These are phyloP conservation scores for Nyleta sp. DNA, from an alignment of 2,888 invertebrate genomes.

Conservation along the genomic window DNA sequence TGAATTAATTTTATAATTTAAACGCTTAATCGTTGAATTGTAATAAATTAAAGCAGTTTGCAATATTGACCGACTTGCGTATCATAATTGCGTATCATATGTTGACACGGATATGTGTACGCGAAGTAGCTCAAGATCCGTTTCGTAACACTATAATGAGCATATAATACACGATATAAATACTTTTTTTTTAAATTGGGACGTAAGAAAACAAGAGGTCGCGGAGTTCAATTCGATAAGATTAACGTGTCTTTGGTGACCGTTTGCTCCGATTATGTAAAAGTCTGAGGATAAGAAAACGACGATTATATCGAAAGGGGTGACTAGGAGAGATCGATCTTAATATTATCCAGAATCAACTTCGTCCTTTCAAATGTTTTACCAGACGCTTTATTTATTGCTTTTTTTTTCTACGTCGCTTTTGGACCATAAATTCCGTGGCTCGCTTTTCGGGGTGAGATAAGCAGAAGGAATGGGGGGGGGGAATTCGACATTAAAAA, in stretches of 20 bases:
- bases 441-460: neutral
- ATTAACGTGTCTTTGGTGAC: conserved; percentile 70
- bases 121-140: conserved; percentile 64
- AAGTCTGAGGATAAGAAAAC: conserved; percentile 45
- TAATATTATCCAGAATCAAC: conserved; percentile 22
- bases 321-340: conserved; percentile 43
- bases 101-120: conserved; percentile 62
- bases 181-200: conserved; percentile 71
- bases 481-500: neutral
- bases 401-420: neutral
- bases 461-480: too few relatives aligned
- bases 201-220: conserved; percentile 74
- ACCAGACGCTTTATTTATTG: conserved; percentile 26
- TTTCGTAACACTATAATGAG: conserved; percentile 65
- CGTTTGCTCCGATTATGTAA: conserved; percentile 71
- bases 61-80: conserved; percentile 65
- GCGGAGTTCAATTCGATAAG: conserved; percentile 74
- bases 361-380: conserved; percentile 15
- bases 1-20: conserved; percentile 51
- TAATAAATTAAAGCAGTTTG: conserved; percentile 61
- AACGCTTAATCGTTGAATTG: conserved; percentile 56
- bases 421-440: neutral
- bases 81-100: conserved; percentile 61
- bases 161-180: conserved; percentile 62
- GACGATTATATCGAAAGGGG: conserved; percentile 40